These are phyloP conservation scores for Synanthedon formicaeformis DNA, from an alignment of 2,888 invertebrate species.

Conservation along the genomic window DNA sequence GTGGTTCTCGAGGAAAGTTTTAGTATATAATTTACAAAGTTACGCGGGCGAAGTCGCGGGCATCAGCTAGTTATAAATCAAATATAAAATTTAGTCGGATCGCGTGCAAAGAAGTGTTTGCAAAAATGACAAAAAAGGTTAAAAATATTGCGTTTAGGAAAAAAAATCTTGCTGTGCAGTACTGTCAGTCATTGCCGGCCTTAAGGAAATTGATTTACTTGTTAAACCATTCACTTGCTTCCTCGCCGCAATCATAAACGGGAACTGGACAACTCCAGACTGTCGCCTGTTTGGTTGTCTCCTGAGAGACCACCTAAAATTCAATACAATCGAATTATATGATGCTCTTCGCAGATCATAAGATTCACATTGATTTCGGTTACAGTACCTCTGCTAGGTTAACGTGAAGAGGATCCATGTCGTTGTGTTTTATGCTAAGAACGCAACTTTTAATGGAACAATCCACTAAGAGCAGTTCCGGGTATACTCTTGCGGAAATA, in stretches of 20 bases:
- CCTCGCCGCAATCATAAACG: conserved; percentile 80
- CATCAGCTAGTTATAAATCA: too few relatives aligned
- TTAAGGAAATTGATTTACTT: conserved; percentile 26
- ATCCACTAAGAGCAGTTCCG: conserved; percentile 64
- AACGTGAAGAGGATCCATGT: conserved; percentile 66
- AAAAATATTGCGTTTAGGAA: too few relatives aligned
- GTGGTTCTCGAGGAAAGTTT: too few relatives aligned
- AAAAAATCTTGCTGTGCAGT: too few relatives aligned
- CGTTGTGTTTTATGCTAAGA: conserved; percentile 64
- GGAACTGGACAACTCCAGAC: conserved; percentile 72
- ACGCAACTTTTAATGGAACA: conserved; percentile 62
- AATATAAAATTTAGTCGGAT: too few relatives aligned
- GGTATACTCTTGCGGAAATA: conserved; percentile 67
- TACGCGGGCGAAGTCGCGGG: too few relatives aligned
- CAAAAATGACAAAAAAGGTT: too few relatives aligned
- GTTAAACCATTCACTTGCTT: conserved; percentile 80
- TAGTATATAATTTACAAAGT: too few relatives aligned
- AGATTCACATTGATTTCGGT: too few relatives aligned
- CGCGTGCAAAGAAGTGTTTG: too few relatives aligned
- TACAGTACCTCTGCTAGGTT: conserved; percentile 57
- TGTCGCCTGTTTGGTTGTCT: conserved; percentile 41
- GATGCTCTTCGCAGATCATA: too few relatives aligned
- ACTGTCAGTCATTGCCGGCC: too few relatives aligned
- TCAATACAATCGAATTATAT: neutral
- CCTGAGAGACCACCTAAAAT: conserved; percentile 31